phyloP scores from a whole-genome alignment of 2,888 invertebrate genomes.

The Athrips mouffetella region DNA sequence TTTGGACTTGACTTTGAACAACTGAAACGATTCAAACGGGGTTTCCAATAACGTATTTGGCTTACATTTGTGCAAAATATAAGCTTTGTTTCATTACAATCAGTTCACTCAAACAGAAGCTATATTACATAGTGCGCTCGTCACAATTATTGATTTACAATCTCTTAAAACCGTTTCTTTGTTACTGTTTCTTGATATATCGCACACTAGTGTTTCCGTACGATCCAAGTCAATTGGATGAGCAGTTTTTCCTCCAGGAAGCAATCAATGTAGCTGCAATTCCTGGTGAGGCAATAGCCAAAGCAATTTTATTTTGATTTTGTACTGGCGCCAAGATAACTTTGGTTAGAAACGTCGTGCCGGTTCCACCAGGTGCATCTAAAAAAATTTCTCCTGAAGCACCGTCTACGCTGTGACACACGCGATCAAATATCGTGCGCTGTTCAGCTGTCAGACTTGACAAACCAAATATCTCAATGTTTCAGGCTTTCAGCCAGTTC shows the following conservation, averaged over 20 bases:
- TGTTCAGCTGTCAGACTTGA: neutral
- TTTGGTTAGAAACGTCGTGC: constrained; percentile 12
- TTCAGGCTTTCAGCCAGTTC: neutral
- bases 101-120: no score
- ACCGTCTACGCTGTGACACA: constrained; percentile 2
- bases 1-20: no score
- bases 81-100: no score
- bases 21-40: no score
- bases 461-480: neutral
- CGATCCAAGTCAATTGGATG: neutral
- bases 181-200: neutral
- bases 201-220: neutral
- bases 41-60: no score
- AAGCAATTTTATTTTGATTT: neutral
- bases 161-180: neutral
- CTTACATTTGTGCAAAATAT: no score
- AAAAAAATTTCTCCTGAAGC: constrained; percentile 1
- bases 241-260: neutral
- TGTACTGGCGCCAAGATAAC: constrained; percentile 5
- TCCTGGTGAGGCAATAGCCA: neutral
- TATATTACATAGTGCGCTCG: no score
- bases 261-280: neutral
- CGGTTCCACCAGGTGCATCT: constrained; percentile 4
- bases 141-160: no score
- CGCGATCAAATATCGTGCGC: neutral